Base-by-base conservation (phyloP, 2,888 invertebrate genomes). In the Chesias legatella region DNA sequence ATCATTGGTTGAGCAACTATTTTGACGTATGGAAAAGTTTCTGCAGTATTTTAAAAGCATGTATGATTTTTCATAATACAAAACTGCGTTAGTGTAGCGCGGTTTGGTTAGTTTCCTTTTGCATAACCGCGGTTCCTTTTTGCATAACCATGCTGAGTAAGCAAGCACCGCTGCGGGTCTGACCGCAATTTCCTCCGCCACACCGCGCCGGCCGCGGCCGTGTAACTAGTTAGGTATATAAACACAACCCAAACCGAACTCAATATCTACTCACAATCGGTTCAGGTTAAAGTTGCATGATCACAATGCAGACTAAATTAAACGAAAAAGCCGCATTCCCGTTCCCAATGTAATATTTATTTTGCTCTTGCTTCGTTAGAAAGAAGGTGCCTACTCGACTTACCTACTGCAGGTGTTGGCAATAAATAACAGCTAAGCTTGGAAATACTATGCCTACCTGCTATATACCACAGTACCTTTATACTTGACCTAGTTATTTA, bases 271-370 rank as follows among this genome's bases (percentile, higher is more conserved):
- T 67, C 60, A 73, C 74, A 77, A 77, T 75, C 62, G 69, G 68
- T 64, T 71, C 68, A 67, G 67, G 78, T 80, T 79, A 80, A 83
- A 81, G 64, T 81, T 80, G 76, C 71, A 79, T 77, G 76, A 76
- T 75, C 73, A 78, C 77, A 80, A 75, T 76, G 72, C 75, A 74
- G 73, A 77, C 63, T 66, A 70, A 82, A 83, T 75, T 80, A 75
- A 67, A 53, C 61, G 68, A 60, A 59, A 49, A 57, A 48, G 63
- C 62, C 69, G 66, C 65, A 63, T 66, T 70, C 63, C 61, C 60
- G 59, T 63, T 63, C 56, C 63, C 63, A 64, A 51, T 54, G 41
- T 68, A 67, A 72, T 78, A 78, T 77, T 74, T 70, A 71, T 67
- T 63, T 61, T 57, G 51, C 48, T 53, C 65, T 63, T 53, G 59